Evolutionary conservation across 2,888 invertebrate species (phyloP), one percentile per base, ranked within the genome.

Genomic region (Acrobasis repandana): DNA sequence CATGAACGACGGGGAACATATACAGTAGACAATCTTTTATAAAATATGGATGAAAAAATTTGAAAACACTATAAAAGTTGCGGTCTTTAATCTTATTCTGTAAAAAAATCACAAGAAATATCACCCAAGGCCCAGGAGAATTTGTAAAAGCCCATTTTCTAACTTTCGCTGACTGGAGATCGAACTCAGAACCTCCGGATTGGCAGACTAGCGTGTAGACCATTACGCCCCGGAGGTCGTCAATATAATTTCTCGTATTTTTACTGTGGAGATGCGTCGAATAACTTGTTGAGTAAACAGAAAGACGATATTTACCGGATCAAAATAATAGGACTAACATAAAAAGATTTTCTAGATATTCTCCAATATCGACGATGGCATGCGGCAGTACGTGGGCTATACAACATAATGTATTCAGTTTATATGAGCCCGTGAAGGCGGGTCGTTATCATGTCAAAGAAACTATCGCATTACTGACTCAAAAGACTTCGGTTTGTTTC

Each of bases 371-470:
- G 64, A 73, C 74, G 71, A 70, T 65, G 63, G 66, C 68, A 72
- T 71, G 71, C 66, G 63, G 67, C 68, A 72, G 69, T 69, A 66
- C 46, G 65, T 67, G 63, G 68, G 68, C 83, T 77, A 79, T 82
- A 79, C 69, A 80, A 80, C 80, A 83, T 86, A 82, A 89, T 90
- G 77, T 88, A 88, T 88, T 86, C 87, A 79, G 80, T 79, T 75
- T 83, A 82, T 83, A 82, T 83, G 79, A 82, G 80, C 73, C 62
- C 65, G 75, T 70, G 74, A 76, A 77, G 81, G 78, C 80, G 75
- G 77, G 74, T 90, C 88, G 90, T 90, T 90, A 90, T 85, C 90
- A 90, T 90, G 83, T 91, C 90, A 90, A 90, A 90, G 90, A 88
- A 89, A 86, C 89, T 89, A 90, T 90, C 88, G 82, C 75, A 80